Conservation (phyloP, 2,113 vertebrate genomes). For the Eulemur macaco region DNA sequence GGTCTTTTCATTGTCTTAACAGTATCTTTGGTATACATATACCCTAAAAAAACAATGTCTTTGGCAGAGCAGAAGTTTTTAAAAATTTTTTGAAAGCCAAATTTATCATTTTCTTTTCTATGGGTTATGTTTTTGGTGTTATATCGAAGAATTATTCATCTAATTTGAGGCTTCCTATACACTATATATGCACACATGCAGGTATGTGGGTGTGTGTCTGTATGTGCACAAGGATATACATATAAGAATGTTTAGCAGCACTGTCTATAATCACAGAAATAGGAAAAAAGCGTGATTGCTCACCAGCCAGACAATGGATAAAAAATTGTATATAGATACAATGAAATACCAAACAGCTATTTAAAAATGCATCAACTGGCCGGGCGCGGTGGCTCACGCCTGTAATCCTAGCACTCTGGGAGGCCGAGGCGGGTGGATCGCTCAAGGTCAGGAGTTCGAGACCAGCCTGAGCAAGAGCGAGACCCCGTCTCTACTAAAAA, state of each 20-base stretch:
- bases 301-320: not conserved
- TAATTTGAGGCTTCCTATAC: not conserved
- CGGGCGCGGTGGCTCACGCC: too few relatives aligned
- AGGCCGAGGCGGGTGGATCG: too few relatives aligned
- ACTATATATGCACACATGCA: not conserved
- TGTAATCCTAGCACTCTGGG: too few relatives aligned
- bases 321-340: not conserved
- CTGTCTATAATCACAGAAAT: not conserved
- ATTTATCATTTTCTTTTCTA: not conserved
- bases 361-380: too few relatives aligned
- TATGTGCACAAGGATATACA: not conserved
- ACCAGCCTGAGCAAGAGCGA: too few relatives aligned
- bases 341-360: not conserved
- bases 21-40: too few relatives aligned
- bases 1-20: not conserved
- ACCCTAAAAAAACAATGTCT: too few relatives aligned
- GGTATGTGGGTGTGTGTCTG: not conserved
- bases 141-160: not conserved
- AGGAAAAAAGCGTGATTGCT: not conserved
- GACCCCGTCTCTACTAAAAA: too few relatives aligned
- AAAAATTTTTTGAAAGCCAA: not conserved
- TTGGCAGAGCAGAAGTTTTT: not conserved
- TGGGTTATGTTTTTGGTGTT: not conserved
- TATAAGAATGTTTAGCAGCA: not conserved
- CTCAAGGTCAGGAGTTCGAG: too few relatives aligned